Conservation (phyloP, 2,797 vertebrate genomes). For the Microchirus variegatus region DNA sequence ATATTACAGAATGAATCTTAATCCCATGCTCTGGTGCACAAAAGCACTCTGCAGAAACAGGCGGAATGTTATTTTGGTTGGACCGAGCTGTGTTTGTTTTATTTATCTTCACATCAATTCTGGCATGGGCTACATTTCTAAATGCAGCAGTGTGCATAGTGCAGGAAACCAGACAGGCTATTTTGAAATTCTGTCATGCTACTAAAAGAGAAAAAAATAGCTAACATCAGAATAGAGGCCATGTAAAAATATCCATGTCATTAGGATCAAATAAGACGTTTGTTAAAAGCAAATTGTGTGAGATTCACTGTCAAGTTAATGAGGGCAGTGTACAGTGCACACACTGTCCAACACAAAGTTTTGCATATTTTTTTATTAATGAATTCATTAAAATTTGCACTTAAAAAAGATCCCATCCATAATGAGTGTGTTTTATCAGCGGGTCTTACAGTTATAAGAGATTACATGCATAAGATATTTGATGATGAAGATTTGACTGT, state of each 20-base stretch:
- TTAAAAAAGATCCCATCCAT: background rate
- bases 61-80: constrained; percentile 58
- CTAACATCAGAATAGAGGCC: constrained; percentile 35
- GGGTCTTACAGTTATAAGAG: background rate
- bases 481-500: background rate
- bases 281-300: constrained; percentile 37
- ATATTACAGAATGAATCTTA: constrained; percentile 74
- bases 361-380: no score
- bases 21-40: constrained; percentile 62
- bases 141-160: constrained; percentile 49
- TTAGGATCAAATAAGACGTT: constrained; percentile 47
- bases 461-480: background rate
- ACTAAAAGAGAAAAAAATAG: constrained; percentile 23
- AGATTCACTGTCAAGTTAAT: constrained; percentile 29
- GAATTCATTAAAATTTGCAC: background rate
- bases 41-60: constrained; percentile 48
- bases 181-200: constrained; percentile 47
- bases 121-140: constrained; percentile 32
- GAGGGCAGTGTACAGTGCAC: constrained; percentile 7
- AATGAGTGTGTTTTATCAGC: background rate
- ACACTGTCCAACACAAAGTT: no score
- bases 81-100: constrained; percentile 45
- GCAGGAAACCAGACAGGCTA: constrained; percentile 39
- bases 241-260: constrained; percentile 51
- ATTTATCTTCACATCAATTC: constrained; percentile 55